Evolutionary conservation across 2,888 invertebrate genomes (phyloP).

Genomic region (Zonitis immaculata): DNA sequence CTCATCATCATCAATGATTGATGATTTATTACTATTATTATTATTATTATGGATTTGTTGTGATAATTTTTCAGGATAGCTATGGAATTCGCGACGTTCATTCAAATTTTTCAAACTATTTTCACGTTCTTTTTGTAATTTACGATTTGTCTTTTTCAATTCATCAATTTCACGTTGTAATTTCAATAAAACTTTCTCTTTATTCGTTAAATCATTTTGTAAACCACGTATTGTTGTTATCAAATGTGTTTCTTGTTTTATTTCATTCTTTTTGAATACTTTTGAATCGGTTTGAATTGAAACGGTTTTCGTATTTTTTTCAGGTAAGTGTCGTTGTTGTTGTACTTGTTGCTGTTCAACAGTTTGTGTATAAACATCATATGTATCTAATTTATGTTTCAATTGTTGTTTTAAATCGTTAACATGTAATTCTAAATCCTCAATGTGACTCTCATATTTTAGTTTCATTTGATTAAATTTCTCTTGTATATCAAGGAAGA

Average conservation of each 20-base stretch:
- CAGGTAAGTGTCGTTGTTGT: conserved; percentile 34
- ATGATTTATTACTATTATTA: not conserved
- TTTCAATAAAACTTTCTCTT: conserved; percentile 67
- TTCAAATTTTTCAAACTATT: conserved; percentile 50
- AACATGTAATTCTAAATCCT: conserved; percentile 67
- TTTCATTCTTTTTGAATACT: conserved; percentile 41
- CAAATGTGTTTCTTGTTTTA: conserved; percentile 71
- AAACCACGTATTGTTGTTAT: conserved; percentile 75
- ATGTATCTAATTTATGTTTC: conserved; percentile 45
- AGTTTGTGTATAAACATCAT: conserved; percentile 47
- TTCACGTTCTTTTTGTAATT: conserved; percentile 73
- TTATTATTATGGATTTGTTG: conserved; percentile 18
- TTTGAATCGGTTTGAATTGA: conserved; percentile 36
- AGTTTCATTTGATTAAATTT: conserved; percentile 73
- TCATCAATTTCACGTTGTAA: conserved; percentile 74
- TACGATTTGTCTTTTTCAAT: conserved; percentile 67
- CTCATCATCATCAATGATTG: conserved; percentile 49
- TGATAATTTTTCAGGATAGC: conserved; percentile 43
- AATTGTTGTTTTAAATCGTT: conserved; percentile 45
- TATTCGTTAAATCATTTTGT: conserved; percentile 67
- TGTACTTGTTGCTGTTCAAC: conserved; percentile 26
- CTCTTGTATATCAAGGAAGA: conserved; percentile 67
- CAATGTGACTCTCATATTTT: conserved; percentile 70
- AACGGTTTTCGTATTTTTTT: conserved; percentile 38
- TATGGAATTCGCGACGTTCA: conserved; percentile 40